These are phyloP conservation scores for Pristionchus entomophagus DNA, from an alignment of 2,888 invertebrate genomes.

Conservation along the genomic window DNA sequence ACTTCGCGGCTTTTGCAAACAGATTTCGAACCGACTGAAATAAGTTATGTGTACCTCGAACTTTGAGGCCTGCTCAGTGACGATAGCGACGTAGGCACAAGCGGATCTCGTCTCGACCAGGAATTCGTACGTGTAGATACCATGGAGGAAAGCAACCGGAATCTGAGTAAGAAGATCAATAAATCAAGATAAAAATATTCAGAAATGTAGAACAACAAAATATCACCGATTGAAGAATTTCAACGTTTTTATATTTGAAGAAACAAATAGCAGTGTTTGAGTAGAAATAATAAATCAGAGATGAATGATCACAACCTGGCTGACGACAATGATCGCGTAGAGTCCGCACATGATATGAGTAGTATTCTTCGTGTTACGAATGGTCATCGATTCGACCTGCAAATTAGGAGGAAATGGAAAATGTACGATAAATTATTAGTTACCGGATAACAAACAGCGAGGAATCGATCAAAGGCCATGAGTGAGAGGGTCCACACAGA, in stretches of 20 bases:
- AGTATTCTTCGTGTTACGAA: slow-evolving; percentile 69
- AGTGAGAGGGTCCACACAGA: slow-evolving; percentile 93
- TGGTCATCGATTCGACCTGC: slow-evolving; percentile 41
- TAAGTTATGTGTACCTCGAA: slow-evolving; percentile 55
- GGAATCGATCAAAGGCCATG: slow-evolving; percentile 91
- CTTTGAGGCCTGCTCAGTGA: slow-evolving; percentile 63
- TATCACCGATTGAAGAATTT: too few species aligned
- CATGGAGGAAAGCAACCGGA: slow-evolving; percentile 64
- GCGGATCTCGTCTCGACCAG: slow-evolving; percentile 69
- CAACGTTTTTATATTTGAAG: too few species aligned
- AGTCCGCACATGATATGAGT: slow-evolving; percentile 62
- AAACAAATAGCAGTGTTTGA: too few species aligned
- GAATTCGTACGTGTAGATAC: slow-evolving; percentile 68
- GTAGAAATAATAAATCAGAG: too few species aligned
- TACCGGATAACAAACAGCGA: slow-evolving; percentile 94
- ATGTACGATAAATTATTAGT: background rate
- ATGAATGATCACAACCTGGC: too few species aligned
- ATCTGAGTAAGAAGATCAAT: slow-evolving; percentile 53
- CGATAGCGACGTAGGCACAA: slow-evolving; percentile 71
- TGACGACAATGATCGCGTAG: slow-evolving; percentile 68
- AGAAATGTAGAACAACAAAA: background rate
- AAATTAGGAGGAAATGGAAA: background rate
- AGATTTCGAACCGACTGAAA: too few species aligned
- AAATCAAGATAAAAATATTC: background rate
- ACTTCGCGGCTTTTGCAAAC: too few species aligned